Evolutionary conservation across 2,113 vertebrate species (phyloP).

Genomic region (Corythaeola cristata): DNA sequence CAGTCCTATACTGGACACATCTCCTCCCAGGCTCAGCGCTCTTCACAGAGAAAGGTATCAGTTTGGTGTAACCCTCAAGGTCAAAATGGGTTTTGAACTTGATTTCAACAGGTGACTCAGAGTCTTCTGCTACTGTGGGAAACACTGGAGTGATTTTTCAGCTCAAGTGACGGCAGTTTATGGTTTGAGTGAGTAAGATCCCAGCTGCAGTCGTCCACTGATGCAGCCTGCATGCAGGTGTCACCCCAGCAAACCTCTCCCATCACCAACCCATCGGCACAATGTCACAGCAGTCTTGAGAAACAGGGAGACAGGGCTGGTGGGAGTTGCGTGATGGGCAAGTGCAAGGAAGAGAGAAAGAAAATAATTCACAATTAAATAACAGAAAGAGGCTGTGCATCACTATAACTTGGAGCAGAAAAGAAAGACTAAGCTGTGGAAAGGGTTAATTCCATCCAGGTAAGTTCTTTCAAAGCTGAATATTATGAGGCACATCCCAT

Average conservation of each 20-base stretch:
- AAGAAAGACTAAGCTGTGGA: neutral
- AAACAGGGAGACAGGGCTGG: accelerated
- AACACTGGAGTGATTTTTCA: neutral
- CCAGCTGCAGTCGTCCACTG: neutral
- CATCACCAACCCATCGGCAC: neutral
- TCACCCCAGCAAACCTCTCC: neutral
- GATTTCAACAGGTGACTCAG: neutral
- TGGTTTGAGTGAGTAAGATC: neutral
- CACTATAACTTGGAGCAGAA: neutral
- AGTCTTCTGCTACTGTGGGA: neutral
- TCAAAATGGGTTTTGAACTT: neutral
- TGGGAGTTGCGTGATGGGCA: accelerated
- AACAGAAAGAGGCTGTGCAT: accelerated
- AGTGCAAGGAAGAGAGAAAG: accelerated
- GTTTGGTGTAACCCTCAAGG: neutral
- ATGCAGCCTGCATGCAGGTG: neutral
- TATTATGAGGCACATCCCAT: neutral
- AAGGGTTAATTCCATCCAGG: constrained; percentile 48
- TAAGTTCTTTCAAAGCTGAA: neutral
- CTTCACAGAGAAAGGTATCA: neutral
- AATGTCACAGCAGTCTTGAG: accelerated
- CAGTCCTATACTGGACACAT: accelerated
- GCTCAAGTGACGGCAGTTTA: neutral
- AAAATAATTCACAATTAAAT: accelerated
- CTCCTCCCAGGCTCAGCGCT: neutral